phyloP scores from a whole-genome alignment of 2,888 invertebrate species.

The Lithosia quadra region DNA sequence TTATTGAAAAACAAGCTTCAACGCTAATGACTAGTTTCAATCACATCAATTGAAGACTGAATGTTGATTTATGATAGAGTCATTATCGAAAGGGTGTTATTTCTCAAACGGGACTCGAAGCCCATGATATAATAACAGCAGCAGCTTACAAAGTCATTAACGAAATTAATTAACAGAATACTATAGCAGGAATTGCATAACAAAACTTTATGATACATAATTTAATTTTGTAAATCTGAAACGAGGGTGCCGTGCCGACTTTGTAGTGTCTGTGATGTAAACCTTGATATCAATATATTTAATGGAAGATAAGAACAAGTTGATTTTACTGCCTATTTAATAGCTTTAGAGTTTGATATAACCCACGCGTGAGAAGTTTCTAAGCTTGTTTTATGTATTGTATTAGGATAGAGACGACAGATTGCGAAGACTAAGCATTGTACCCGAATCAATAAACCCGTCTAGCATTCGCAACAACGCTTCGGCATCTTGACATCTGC shows the following conservation, averaged over 20 bases:
- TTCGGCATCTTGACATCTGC: too few relatives aligned
- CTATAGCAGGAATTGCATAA: constrained; percentile 21
- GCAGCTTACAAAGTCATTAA: constrained; percentile 39
- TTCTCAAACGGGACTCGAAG: constrained; percentile 40
- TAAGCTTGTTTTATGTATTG: constrained; percentile 9
- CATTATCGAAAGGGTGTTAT: constrained; percentile 46
- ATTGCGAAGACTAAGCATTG: neutral
- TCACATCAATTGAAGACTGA: constrained; percentile 40
- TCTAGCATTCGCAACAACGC: neutral
- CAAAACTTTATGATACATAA: constrained; percentile 37
- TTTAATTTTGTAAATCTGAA: constrained; percentile 22
- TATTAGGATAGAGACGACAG: constrained; percentile 15
- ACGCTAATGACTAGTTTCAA: constrained; percentile 23
- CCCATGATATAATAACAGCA: constrained; percentile 42
- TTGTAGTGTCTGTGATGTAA: constrained; percentile 9
- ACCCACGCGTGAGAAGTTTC: constrained; percentile 10
- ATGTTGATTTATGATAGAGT: constrained; percentile 49
- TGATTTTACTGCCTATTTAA: constrained; percentile 10
- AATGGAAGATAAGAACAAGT: constrained; percentile 13
- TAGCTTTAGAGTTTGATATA: neutral
- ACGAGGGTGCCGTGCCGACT: constrained; percentile 10
- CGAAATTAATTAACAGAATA: constrained; percentile 31
- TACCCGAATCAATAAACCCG: neutral
- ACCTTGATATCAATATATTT: constrained; percentile 10
- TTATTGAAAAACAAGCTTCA: constrained; percentile 19